Evolutionary conservation across 1,140 invertebrate species (phyloP).

Genomic region (Drosophila aff.): DNA sequence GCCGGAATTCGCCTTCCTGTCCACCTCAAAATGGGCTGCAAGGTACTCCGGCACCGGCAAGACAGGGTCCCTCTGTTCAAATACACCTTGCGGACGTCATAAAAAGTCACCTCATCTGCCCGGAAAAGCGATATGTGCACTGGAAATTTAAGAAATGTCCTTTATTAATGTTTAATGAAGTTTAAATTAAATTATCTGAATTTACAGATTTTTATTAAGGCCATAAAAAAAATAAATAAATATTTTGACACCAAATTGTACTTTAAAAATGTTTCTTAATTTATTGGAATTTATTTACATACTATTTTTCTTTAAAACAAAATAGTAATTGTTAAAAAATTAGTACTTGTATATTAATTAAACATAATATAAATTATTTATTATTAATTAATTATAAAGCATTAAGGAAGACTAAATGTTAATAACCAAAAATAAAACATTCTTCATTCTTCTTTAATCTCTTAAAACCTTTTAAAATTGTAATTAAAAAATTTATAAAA

Average conservation of each 20-base stretch:
- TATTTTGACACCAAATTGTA: too few species aligned
- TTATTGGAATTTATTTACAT: too few species aligned
- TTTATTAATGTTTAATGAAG: background rate
- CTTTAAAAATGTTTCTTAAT: too few species aligned
- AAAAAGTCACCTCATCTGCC: slow-evolving; percentile 49
- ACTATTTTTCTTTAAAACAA: too few species aligned
- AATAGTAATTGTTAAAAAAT: too few species aligned
- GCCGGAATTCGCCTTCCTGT: slow-evolving; percentile 60
- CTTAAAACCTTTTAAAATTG: background rate
- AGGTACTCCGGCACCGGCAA: slow-evolving; percentile 24
- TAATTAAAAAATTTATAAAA: background rate
- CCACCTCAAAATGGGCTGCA: slow-evolving; percentile 24
- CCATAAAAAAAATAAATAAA: background rate
- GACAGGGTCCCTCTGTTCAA: slow-evolving; percentile 60
- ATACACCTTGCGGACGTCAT: slow-evolving; percentile 71
- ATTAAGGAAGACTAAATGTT: too few species aligned
- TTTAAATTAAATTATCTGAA: too few species aligned
- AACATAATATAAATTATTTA: too few species aligned
- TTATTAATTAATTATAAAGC: too few species aligned
- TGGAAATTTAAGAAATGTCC: background rate
- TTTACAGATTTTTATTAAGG: background rate
- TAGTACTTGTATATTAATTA: too few species aligned
- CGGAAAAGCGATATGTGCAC: slow-evolving; percentile 65
- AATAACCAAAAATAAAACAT: too few species aligned
- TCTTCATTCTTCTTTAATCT: too few species aligned